Evolutionary conservation across 2,113 vertebrate genomes (phyloP), one percentile per base, ranked within the genome.

Genomic region (Polypterus bichir): DNA sequence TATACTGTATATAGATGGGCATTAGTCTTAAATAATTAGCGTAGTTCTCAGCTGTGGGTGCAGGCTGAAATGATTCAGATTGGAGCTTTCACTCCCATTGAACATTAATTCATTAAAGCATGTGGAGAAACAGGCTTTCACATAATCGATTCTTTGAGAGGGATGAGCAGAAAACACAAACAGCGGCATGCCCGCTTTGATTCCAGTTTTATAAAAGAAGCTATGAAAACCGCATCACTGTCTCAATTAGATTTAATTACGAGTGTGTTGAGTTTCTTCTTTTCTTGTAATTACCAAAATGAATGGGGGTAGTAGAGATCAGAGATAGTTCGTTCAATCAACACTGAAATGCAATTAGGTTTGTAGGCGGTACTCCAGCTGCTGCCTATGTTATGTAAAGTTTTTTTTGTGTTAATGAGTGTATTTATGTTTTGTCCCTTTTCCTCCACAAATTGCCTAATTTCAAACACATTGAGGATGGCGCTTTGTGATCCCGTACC

Each of bases 231-330:
- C 77, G 77, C 70, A 69, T 76, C 70, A 68, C 73, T 76, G 82
- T 64, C 71, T 76, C 78, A 88, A 77, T 78, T 78, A 79, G 73
- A 69, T 69, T 63, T 79, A 81, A 82, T 79, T 80, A 77, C 74
- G 75, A 70, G 74, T 53, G 1, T 46, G 64, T 71, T 27, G 81
- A 78, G 69, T 75, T 73, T 69, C 71, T 76, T 79, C 75, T 73
- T 63, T 69, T 71, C 69, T 62, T 71, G 66, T 76, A 76, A 85
- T 85, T 79, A 83, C 77, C 74, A 48, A 74, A 78, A 72, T 83
- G 80, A 81, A 81, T 68, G 68, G 70, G 69, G 70, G 75, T 73
- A 67, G 75, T 62, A 54, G 74, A 79, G 77, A 76, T 72, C 76
- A 74, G 74, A 74, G 66, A 69, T 68, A 65, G 70, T 74, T 51